Conservation (phyloP, 2,113 vertebrate species). For the Platichthys stellatus region DNA sequence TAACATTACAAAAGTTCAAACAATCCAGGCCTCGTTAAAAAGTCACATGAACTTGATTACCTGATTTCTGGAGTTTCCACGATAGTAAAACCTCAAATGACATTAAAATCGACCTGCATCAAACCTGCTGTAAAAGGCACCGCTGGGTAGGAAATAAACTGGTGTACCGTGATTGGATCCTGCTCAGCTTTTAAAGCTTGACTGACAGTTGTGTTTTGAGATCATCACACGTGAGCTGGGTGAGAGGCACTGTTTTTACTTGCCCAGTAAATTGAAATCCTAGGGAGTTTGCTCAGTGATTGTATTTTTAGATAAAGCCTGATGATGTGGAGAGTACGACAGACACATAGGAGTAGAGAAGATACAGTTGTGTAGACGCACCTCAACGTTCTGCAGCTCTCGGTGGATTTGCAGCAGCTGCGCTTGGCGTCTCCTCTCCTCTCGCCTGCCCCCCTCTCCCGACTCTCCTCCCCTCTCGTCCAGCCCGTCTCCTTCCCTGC, state of each 20-base stretch:
- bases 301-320: not conserved
- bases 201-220: not conserved
- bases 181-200: not conserved
- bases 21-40: not conserved
- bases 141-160: not conserved
- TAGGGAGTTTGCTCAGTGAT: not conserved
- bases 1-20: not conserved
- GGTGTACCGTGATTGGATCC: not conserved
- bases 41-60: constrained; percentile 1
- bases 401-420: constrained; percentile 84
- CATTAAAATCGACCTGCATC: not conserved
- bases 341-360: not conserved
- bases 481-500: constrained; percentile 49
- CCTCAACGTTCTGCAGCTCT: constrained; percentile 94
- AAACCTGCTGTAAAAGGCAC: not conserved
- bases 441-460: constrained; percentile 57
- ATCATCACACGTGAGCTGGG: not conserved
- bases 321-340: not conserved
- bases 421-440: constrained; percentile 78
- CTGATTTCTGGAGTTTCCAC: not conserved
- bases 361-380: constrained; percentile 37
- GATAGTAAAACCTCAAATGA: not conserved
- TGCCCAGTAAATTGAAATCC: not conserved
- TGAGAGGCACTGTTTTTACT: constrained; percentile 7
- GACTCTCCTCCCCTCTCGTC: constrained; percentile 51